phyloP scores from a whole-genome alignment of 2,797 vertebrate species.

The Parauchenoglanis punctatus region DNA sequence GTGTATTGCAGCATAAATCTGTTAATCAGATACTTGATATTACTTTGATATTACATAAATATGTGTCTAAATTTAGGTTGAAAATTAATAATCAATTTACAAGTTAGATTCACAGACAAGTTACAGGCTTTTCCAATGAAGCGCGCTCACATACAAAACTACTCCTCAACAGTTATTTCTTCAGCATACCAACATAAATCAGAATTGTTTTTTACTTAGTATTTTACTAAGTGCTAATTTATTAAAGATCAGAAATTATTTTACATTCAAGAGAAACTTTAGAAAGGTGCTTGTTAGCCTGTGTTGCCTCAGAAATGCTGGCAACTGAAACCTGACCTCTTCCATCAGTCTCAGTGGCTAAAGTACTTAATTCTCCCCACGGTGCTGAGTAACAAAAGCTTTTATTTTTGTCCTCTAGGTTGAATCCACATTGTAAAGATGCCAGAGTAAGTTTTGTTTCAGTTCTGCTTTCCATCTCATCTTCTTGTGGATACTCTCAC shows the following conservation, averaged over 20 bases:
- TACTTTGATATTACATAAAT: not conserved
- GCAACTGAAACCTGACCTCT: constrained; percentile 35
- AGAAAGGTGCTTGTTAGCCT: not conserved
- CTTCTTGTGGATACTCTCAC: not conserved
- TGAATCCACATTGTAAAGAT: constrained; percentile 68
- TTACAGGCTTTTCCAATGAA: not conserved
- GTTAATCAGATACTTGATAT: not conserved
- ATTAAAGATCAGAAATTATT: not conserved
- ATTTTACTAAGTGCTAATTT: not conserved
- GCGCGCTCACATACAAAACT: not conserved
- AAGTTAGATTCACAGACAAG: too few species aligned
- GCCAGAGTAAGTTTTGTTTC: constrained; percentile 75
- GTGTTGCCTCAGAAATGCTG: constrained; percentile 3
- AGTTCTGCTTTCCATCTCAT: constrained; percentile 56
- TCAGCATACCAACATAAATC: not conserved
- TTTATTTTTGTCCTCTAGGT: constrained; percentile 77
- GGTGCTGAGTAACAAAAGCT: constrained; percentile 55
- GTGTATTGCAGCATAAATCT: not conserved
- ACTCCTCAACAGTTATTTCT: not conserved
- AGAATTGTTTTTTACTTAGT: not conserved
- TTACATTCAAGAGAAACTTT: not conserved
- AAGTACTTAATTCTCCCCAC: constrained; percentile 50
- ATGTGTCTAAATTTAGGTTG: not conserved
- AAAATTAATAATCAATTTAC: not conserved
- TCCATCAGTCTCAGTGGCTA: constrained; percentile 49